These are phyloP conservation scores for Caenorhabditis auriculariae DNA, from an alignment of 2,888 invertebrate genomes.

Conservation along the genomic window DNA sequence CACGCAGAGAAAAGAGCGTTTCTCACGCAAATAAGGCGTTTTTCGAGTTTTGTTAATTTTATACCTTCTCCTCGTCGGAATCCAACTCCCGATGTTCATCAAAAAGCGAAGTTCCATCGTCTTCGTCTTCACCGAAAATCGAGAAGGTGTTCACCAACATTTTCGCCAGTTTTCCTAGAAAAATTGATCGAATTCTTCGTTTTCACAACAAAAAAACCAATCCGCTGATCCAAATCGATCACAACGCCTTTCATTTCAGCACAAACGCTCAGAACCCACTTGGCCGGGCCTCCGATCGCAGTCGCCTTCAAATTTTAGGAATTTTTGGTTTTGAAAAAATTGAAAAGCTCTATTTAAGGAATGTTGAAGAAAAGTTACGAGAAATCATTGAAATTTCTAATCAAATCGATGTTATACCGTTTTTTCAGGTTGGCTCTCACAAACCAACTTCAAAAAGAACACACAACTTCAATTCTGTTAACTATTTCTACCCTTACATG, in stretches of 20 bases:
- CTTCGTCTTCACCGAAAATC: slow-evolving; percentile 72
- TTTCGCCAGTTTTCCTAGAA: slow-evolving; percentile 87
- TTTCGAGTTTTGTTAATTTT: too few species aligned
- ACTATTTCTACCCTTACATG: too few species aligned
- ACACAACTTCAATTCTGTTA: too few species aligned
- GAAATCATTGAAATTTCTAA: too few species aligned
- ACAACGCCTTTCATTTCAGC: slow-evolving; percentile 88
- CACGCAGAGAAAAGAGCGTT: too few species aligned
- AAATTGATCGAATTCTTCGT: slow-evolving; percentile 4
- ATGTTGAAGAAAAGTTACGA: too few species aligned
- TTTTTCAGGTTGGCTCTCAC: too few species aligned
- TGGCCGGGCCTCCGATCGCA: slow-evolving; percentile 70
- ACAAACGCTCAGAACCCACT: slow-evolving; percentile 94
- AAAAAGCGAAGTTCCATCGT: slow-evolving; percentile 27
- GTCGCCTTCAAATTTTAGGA: slow-evolving; percentile 15
- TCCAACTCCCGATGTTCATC: slow-evolving; percentile 30
- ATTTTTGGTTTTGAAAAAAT: too few species aligned
- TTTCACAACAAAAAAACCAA: slow-evolving; percentile 15
- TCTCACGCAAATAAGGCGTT: too few species aligned
- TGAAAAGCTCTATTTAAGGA: too few species aligned
- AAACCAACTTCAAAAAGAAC: too few species aligned
- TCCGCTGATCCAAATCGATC: slow-evolving; percentile 55
- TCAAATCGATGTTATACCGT: too few species aligned
- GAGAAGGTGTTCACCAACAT: slow-evolving; percentile 92
- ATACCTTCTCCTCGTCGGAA: slow-evolving; percentile 26